Evolutionary conservation across 2,888 invertebrate genomes (phyloP).

Genomic region (Volucella bombylans): DNA sequence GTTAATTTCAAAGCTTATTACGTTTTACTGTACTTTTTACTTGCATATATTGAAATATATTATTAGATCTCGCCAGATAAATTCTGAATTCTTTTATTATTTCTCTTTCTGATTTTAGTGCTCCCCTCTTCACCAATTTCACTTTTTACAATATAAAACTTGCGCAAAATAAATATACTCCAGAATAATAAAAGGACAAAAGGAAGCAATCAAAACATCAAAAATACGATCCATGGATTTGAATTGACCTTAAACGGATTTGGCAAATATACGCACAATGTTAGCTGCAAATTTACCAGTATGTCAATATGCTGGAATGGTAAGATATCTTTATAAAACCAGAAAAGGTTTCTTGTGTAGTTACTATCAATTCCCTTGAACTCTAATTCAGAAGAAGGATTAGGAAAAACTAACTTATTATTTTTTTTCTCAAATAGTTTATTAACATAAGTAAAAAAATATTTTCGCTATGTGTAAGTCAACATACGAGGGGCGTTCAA

Average conservation of each 20-base stretch:
- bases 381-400: no score
- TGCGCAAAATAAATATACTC: constrained; percentile 32
- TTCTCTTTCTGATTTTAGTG: constrained; percentile 62
- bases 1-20: no score
- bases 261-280: constrained; percentile 74
- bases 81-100: constrained; percentile 43
- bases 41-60: background rate
- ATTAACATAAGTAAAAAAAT: no score
- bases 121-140: constrained; percentile 47
- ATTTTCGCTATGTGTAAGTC: no score
- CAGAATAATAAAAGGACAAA: constrained; percentile 35
- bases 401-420: no score
- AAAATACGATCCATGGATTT: constrained; percentile 68
- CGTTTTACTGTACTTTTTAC: no score
- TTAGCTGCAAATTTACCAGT: constrained; percentile 77
- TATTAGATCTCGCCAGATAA: constrained; percentile 28
- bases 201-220: constrained; percentile 46
- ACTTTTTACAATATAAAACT: constrained; percentile 40
- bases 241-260: constrained; percentile 65
- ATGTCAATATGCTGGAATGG: constrained; percentile 77
- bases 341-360: constrained; percentile 29
- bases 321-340: constrained; percentile 67
- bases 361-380: no score
- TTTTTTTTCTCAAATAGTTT: no score
- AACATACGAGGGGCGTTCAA: no score